phyloP scores from a whole-genome alignment of 1,140 invertebrate species.

The Lepidurus apus region DNA sequence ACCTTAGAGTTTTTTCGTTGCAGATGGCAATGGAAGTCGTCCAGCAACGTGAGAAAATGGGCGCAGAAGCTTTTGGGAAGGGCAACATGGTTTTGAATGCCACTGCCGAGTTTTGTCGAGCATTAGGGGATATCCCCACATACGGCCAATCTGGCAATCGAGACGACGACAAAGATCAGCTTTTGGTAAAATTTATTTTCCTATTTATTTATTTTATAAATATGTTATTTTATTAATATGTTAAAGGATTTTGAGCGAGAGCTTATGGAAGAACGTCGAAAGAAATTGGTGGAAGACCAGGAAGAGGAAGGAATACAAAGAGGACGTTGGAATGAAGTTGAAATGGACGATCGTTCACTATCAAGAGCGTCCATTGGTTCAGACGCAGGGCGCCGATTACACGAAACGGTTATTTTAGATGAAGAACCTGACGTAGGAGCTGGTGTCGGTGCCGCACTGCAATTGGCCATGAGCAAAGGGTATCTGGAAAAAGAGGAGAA shows the following conservation, averaged over 20 bases:
- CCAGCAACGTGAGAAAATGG: slow-evolving; percentile 36
- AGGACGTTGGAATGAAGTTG: slow-evolving; percentile 67
- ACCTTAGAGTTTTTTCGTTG: neutral
- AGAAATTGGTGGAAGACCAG: slow-evolving; percentile 35
- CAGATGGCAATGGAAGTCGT: slow-evolving; percentile 10
- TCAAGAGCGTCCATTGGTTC: neutral
- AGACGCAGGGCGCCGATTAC: neutral
- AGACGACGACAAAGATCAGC: slow-evolving; percentile 72
- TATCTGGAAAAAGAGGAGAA: slow-evolving; percentile 80
- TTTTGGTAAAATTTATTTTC: slow-evolving; percentile 57
- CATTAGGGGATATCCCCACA: slow-evolving; percentile 89
- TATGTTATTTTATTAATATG: neutral
- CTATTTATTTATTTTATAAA: neutral
- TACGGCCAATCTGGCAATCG: slow-evolving; percentile 82
- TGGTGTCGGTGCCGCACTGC: slow-evolving; percentile 85
- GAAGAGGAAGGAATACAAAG: slow-evolving; percentile 47
- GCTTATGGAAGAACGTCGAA: slow-evolving; percentile 48
- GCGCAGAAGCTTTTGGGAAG: slow-evolving; percentile 21
- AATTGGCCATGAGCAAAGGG: slow-evolving; percentile 90
- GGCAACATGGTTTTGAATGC: slow-evolving; percentile 75
- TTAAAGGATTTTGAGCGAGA: slow-evolving; percentile 59
- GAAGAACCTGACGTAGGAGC: slow-evolving; percentile 90
- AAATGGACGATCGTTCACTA: slow-evolving; percentile 47
- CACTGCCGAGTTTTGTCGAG: slow-evolving; percentile 94
- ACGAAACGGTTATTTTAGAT: slow-evolving; percentile 64